A percentile compares a stretch with the other conserved stretches of the same genome.
Evolutionary conservation across 1,140 invertebrate genomes (phyloP).

Genomic region (Drosophila nigrodunni): DNA sequence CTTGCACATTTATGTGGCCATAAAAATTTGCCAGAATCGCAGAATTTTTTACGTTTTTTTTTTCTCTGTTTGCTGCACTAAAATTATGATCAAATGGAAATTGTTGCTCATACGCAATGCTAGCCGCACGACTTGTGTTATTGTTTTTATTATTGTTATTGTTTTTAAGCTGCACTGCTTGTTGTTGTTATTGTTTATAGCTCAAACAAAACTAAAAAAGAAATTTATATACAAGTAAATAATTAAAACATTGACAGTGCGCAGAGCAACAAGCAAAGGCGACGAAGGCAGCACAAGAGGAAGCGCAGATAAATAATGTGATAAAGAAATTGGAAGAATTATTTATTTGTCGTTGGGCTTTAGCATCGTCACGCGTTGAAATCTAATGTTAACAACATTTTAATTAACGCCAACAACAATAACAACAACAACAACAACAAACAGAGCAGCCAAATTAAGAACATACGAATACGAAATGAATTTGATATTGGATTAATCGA

Average conservation of each 20-base stretch:
- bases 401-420: constrained; percentile 59
- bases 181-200: constrained; percentile 53
- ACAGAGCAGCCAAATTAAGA: constrained; percentile 38
- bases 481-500: constrained; percentile 57
- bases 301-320: constrained; percentile 37
- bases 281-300: not conserved
- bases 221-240: constrained; percentile 37
- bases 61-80: constrained; percentile 19
- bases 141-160: constrained; percentile 29
- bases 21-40: constrained; percentile 54
- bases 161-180: constrained; percentile 22
- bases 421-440: constrained; percentile 26
- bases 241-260: constrained; percentile 69
- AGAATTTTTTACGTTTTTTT: constrained; percentile 1
- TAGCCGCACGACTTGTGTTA: constrained; percentile 3
- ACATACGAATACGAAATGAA: constrained; percentile 47
- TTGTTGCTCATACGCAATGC: constrained; percentile 34
- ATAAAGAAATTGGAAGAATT: constrained; percentile 60
- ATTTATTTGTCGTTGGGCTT: constrained; percentile 71
- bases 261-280: constrained; percentile 6
- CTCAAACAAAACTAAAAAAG: constrained; percentile 59
- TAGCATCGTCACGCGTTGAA: constrained; percentile 64
- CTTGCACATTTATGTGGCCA: constrained; percentile 35
- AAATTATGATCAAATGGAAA: constrained; percentile 70
- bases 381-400: constrained; percentile 81